Percentiles rank a stretch among this genome's conserved stretches.
These are phyloP conservation scores for Nebria salina DNA, from an alignment of 2,888 invertebrate genomes.

Conservation along the genomic window DNA sequence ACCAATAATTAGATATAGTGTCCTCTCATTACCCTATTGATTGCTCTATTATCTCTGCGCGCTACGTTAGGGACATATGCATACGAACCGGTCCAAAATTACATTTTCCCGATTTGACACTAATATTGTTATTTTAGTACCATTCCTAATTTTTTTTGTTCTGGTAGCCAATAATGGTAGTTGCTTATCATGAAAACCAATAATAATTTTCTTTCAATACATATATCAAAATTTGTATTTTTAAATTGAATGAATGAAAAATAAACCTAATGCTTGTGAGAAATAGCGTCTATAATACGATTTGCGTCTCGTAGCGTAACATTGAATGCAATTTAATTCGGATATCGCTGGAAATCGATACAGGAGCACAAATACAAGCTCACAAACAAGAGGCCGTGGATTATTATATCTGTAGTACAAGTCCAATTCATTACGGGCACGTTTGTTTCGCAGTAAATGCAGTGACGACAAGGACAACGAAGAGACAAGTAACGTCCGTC, in stretches of 20 bases:
- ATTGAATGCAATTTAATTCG: conserved; percentile 5
- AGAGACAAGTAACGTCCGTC: background rate
- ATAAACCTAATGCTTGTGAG: background rate
- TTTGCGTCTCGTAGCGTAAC: background rate
- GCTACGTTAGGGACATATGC: too few species aligned
- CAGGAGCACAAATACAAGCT: background rate
- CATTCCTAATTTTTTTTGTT: too few species aligned
- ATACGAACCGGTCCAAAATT: too few species aligned
- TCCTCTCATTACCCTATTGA: conserved; percentile 66
- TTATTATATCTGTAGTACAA: conserved; percentile 22
- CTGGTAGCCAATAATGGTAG: too few species aligned
- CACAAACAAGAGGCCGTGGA: conserved; percentile 12
- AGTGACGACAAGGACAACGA: background rate
- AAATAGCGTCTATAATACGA: background rate
- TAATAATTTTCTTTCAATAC: too few species aligned
- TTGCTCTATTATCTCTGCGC: conserved; percentile 63
- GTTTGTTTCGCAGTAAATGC: conserved; percentile 13
- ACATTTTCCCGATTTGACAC: too few species aligned
- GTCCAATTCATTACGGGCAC: conserved; percentile 18
- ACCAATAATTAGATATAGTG: conserved; percentile 63
- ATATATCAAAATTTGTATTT: too few species aligned
- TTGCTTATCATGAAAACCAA: background rate
- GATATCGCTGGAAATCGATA: conserved; percentile 13
- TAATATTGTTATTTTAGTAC: too few species aligned
- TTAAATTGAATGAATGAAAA: too few species aligned